A percentile compares a stretch with the other conserved stretches of the same genome.
Evolutionary conservation across 2,113 vertebrate genomes (phyloP).

Genomic region (Muntiacus muntjak): DNA sequence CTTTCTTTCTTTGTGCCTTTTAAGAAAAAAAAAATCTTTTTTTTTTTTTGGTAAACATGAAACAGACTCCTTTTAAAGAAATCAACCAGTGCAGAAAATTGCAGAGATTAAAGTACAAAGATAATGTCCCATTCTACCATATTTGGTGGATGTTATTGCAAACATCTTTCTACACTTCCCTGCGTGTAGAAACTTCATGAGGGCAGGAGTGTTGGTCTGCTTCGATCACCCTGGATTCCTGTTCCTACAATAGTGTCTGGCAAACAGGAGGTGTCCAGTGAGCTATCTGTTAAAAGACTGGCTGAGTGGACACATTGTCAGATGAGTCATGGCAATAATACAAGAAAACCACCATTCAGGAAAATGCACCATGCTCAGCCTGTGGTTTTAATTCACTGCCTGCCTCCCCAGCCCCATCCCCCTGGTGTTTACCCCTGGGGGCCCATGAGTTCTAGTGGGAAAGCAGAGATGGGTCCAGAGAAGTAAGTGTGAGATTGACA

Average conservation of each 20-base stretch:
- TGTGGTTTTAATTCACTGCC: not conserved
- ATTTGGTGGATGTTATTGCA: fast-evolving
- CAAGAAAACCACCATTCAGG: fast-evolving
- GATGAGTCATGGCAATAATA: fast-evolving
- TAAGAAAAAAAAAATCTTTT: not conserved
- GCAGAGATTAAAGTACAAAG: not conserved
- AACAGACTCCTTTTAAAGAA: not conserved
- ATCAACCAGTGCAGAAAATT: not conserved
- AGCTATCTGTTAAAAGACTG: no score
- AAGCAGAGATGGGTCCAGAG: not conserved
- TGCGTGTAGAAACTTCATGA: fast-evolving
- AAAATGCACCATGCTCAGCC: fast-evolving
- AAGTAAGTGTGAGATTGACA: not conserved
- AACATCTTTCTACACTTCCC: fast-evolving
- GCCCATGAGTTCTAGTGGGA: fast-evolving
- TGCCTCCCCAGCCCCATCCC: not conserved
- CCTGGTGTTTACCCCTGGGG: not conserved
- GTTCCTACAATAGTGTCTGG: not conserved
- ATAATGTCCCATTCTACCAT: not conserved
- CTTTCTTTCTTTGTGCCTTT: not conserved
- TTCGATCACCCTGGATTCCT: not conserved
- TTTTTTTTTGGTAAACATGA: not conserved
- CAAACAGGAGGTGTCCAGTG: not conserved
- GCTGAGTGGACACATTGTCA: not conserved
- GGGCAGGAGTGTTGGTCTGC: not conserved